Base-by-base conservation (phyloP, 2,113 vertebrate genomes). In the Apteryx owenii region DNA sequence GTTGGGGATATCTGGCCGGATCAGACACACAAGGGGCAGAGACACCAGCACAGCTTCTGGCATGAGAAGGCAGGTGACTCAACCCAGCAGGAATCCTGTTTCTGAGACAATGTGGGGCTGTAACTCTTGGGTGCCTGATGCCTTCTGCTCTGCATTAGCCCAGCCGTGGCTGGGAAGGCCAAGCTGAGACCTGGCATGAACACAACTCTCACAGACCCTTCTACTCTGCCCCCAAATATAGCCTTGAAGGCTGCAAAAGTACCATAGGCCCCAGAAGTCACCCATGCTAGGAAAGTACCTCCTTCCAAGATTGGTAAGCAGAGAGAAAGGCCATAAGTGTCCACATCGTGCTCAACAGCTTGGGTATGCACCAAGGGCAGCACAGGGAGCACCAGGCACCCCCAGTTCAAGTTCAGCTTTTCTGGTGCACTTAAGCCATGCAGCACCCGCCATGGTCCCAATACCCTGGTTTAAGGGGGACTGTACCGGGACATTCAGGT, bases 401-500 rank as follows among this genome's bases (percentile, higher is more conserved):
- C n/a, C 56, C 2, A 2, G 6, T 38, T 5, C 26, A 66, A 62
- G 36, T 40, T 83, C 15, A 76, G 21, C 18, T 40, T 17, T 58
- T 66, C 17, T 28, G 25, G 36, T 50, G 21, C 46, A 61, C 26
- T 73, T 18, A 26, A 4, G 31, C 56, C 29, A 58, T 33, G 26
- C 56, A 87, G 19, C 12, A 68, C 21, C 28, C 17, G 4, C 23
- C 42, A 65, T 0, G 6, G 33, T 25, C 44, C 29, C 2, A 0
- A 29, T 12, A 12, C 50, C 58, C 18, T 33, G 12, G 44, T 25
- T 14, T 9, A 66, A 20, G 3, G 4, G 20, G 7, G 33, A 58
- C 2, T 4, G 61, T 3, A 65, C 0, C 0, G 5, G 53, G 7
- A 65, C 26, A 72, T 20, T 17, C 16, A 51, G 17, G 66, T 36